Conservation (phyloP, 2,113 vertebrate genomes). For the Clarias magur region DNA sequence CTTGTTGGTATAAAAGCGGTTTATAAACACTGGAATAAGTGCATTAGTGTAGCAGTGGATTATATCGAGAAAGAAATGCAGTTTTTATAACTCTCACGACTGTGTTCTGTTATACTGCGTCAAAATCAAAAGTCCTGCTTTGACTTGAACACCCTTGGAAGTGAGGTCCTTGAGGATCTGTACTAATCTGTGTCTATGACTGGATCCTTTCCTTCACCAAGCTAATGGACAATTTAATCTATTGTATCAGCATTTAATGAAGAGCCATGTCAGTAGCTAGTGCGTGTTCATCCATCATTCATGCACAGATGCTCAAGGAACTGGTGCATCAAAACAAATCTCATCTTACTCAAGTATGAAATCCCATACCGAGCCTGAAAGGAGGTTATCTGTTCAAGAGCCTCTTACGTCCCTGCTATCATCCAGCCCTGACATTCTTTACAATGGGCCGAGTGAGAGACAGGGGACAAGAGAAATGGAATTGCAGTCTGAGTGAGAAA, state of each 20-base stretch:
- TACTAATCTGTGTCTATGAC: not conserved
- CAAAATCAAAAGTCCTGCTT: too few relatives aligned
- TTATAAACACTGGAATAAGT: too few relatives aligned
- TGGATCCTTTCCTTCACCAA: not conserved
- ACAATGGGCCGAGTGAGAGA: conserved; percentile 51
- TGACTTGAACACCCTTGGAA: not conserved
- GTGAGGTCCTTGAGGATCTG: not conserved
- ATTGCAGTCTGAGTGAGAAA: conserved; percentile 42
- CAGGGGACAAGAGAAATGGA: conserved; percentile 44
- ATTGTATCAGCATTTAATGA: conserved; percentile 25
- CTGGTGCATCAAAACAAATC: conserved; percentile 22
- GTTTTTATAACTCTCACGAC: too few relatives aligned
- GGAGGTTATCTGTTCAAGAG: not conserved
- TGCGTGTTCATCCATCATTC: conserved; percentile 33
- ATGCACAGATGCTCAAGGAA: conserved; percentile 30
- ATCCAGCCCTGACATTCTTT: not conserved
- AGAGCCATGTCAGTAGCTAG: conserved; percentile 30
- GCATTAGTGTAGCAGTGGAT: too few relatives aligned
- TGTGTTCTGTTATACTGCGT: too few relatives aligned
- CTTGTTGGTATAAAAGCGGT: too few relatives aligned
- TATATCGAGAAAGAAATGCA: too few relatives aligned
- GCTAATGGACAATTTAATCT: conserved; percentile 43
- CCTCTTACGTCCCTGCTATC: not conserved
- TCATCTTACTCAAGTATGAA: not conserved
- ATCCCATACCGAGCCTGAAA: not conserved